Evolutionary conservation across 2,888 invertebrate genomes (phyloP).

Genomic region (Meliscaeva auricollis): DNA sequence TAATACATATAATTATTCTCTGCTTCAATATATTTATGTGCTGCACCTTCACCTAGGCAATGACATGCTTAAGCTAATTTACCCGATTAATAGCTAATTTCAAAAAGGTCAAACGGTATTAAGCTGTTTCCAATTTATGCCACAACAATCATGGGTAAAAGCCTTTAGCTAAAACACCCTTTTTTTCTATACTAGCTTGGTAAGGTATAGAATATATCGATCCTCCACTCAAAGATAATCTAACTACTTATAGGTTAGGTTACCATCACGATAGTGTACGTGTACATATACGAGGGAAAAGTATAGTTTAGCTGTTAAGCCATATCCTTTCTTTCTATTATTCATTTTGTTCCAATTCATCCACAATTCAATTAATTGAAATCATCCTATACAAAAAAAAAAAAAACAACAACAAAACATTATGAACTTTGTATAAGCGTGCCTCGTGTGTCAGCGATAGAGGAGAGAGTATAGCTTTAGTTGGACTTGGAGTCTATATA

Average conservation of each 20-base stretch:
- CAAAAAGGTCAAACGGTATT: conserved; percentile 16
- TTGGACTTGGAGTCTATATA: background rate
- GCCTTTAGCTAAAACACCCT: conserved; percentile 20
- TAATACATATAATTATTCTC: too few relatives aligned
- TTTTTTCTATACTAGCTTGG: background rate
- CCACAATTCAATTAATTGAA: conserved; percentile 58
- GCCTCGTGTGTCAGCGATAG: background rate
- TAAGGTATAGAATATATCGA: conserved; percentile 21
- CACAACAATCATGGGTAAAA: conserved; percentile 5
- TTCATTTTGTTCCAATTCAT: conserved; percentile 33
- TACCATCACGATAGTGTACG: background rate
- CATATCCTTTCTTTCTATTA: conserved; percentile 26
- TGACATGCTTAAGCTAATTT: conserved; percentile 26
- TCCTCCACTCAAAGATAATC: conserved; percentile 26
- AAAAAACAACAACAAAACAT: background rate
- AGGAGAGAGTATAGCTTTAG: background rate
- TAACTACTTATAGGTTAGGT: conserved; percentile 4
- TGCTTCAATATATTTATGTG: too few relatives aligned
- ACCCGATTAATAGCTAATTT: conserved; percentile 29
- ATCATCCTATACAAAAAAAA: conserved; percentile 28
- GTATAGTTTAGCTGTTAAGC: background rate
- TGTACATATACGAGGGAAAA: background rate
- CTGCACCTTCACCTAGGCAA: conserved; percentile 35
- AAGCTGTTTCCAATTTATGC: conserved; percentile 27
- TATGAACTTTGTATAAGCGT: conserved; percentile 4